Percentiles rank a stretch among this genome's conserved stretches.
These are phyloP conservation scores for Cygnus atratus DNA, from an alignment of 2,113 vertebrate species.

Conservation along the genomic window DNA sequence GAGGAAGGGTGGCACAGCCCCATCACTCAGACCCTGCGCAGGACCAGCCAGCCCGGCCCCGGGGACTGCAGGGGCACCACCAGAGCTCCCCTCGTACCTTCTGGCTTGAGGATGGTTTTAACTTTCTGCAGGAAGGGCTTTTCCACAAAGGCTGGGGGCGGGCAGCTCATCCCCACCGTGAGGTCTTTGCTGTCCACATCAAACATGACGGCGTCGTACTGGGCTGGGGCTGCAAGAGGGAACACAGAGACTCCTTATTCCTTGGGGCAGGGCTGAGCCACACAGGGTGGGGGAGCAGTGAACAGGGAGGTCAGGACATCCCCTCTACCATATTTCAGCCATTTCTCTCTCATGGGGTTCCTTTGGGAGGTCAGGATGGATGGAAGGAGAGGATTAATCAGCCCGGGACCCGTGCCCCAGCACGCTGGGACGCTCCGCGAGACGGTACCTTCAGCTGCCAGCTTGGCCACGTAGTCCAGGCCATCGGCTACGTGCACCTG, in stretches of 20 bases:
- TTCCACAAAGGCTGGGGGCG: conserved; percentile 91
- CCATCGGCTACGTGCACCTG: conserved; percentile 88
- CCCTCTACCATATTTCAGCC: rapidly evolving
- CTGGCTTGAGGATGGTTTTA: conserved; percentile 78
- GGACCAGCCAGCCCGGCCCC: background rate
- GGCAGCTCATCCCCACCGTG: conserved; percentile 92
- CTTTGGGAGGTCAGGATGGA: background rate
- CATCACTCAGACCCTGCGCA: background rate
- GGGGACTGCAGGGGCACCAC: rapidly evolving
- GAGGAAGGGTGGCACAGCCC: background rate
- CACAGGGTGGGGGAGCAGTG: rapidly evolving
- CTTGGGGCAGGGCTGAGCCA: background rate
- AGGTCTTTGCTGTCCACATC: conserved; percentile 96
- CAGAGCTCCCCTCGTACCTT: conserved; percentile 77
- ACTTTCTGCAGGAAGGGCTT: conserved; percentile 85
- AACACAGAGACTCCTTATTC: background rate
- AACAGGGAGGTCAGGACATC: background rate
- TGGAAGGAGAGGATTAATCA: background rate
- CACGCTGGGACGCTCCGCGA: rapidly evolving
- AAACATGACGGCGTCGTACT: conserved; percentile 89
- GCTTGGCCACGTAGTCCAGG: conserved; percentile 80
- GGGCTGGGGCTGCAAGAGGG: conserved; percentile 68
- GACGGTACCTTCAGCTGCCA: conserved; percentile 82
- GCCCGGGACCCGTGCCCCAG: background rate
- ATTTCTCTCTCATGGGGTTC: background rate